Base-by-base conservation (phyloP, 2,113 vertebrate species). In the Apteryx mantelli region DNA sequence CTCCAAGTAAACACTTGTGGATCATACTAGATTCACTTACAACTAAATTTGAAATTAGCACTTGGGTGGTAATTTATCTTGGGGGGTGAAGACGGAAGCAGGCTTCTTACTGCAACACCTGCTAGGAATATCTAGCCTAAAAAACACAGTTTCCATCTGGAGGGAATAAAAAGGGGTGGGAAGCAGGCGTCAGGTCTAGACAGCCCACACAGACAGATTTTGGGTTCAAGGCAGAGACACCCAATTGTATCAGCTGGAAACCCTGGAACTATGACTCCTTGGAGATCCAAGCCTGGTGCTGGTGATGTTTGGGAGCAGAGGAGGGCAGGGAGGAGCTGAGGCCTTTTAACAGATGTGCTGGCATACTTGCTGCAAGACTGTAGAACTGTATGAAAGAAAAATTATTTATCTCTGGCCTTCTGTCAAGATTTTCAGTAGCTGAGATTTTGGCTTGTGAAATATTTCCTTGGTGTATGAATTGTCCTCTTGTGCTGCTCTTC, bases 101-200 rank as follows among this genome's bases (percentile, higher is more conserved):
- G n/a, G 30, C 70, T 70, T 83, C 81, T 82, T 76, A 61, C 83
- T 56, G 50, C 73, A 97, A 91, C 81, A 97, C 88, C 95, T 95
- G 86, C 78, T 80, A 91, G 79, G 46, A 91, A 81, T 77, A 95
- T 77, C 71, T 76, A 82, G 52, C 56, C 68, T 88, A 75, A 96
- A 94, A 91, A 91, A 84, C 89, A 91, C 52, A 76, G 52, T 91
- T 96, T 94, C 76, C 92, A 86, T 92, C 95, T 94, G 88, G 92
- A 97, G 86, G 78, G 82, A 96, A 97, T 94, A 60, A 94, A 94
- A 95, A 86, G n/a, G 64, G 83, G 28, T 94, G 88, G 91, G 65
- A 88, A 96, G 56, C 50, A 86, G 75, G 79, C 68, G 1, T 64
- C 60, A 90, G 68, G 84, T 82, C 82, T 83, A 74, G 52, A 55